These are phyloP conservation scores for Sciurus carolinensis DNA, from an alignment of 2,797 vertebrate species.

Conservation along the genomic window DNA sequence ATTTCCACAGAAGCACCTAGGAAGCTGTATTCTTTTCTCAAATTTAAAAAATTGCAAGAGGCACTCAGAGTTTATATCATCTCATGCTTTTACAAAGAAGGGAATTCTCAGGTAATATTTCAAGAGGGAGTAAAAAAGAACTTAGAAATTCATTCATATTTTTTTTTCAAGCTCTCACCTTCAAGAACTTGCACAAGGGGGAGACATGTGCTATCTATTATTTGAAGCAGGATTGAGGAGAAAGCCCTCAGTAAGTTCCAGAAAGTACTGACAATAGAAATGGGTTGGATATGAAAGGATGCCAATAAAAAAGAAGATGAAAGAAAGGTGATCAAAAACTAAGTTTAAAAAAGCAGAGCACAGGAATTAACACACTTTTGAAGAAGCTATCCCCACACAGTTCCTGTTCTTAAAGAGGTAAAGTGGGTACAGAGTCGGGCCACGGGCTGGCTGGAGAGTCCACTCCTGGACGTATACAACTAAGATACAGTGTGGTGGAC, in stretches of 20 bases:
- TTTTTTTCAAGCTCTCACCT: not conserved
- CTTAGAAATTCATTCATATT: not conserved
- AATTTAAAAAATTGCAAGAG: constrained; percentile 47
- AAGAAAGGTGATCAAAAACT: not conserved
- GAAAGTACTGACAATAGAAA: not conserved
- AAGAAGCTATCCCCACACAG: not conserved
- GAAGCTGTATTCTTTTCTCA: not conserved
- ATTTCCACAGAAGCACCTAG: not conserved
- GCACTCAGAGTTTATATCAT: not conserved
- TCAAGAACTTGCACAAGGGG: not conserved
- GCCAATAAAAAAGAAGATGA: not conserved
- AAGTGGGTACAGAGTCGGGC: not conserved
- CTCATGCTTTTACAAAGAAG: not conserved
- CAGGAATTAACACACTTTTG: not conserved
- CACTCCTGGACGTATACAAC: too few relatives aligned
- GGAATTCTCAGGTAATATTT: constrained; percentile 24
- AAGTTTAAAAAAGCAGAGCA: not conserved
- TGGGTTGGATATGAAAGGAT: not conserved
- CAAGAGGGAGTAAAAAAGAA: constrained; percentile 1
- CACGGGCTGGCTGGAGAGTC: not conserved
- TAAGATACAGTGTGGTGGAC: too few relatives aligned
- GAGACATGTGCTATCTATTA: not conserved
- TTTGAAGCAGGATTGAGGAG: not conserved
- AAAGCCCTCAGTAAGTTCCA: not conserved
- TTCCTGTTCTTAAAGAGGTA: not conserved